Percentiles rank a stretch among this genome's conserved stretches.
Evolutionary conservation across 2,797 vertebrate genomes (phyloP).

Genomic region (Buceros bicornis): DNA sequence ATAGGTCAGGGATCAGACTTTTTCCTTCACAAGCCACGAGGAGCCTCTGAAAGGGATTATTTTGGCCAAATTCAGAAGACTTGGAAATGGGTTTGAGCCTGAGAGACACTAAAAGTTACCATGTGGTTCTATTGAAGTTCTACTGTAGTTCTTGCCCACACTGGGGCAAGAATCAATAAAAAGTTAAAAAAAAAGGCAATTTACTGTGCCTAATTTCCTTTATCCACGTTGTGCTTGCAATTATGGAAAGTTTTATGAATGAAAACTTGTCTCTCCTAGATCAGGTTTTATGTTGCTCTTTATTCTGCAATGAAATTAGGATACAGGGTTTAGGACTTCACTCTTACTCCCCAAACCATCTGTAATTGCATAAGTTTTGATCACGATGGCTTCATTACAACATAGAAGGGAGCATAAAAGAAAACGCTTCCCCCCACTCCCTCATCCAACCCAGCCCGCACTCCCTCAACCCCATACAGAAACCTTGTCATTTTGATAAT

Average conservation of each 20-base stretch:
- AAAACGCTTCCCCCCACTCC: neutral
- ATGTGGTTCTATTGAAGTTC: neutral
- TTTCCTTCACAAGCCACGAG: neutral
- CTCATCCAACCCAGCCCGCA: too few relatives aligned
- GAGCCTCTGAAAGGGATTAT: neutral
- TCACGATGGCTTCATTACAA: neutral
- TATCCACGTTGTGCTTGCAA: neutral
- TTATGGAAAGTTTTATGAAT: neutral
- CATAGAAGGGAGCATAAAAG: neutral
- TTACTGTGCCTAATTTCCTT: neutral
- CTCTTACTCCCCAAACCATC: neutral
- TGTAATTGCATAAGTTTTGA: neutral
- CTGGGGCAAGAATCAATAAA: neutral
- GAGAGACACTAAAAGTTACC: neutral
- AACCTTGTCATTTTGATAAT: neutral
- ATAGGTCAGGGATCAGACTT: neutral
- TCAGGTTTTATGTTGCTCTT: neutral
- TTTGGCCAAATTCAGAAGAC: neutral
- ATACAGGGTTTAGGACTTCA: neutral
- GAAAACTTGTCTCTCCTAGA: neutral
- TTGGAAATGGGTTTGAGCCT: neutral
- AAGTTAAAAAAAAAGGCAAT: slow-evolving; percentile 10
- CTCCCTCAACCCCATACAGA: neutral
- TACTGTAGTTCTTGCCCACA: neutral
- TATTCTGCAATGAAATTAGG: neutral